These are phyloP conservation scores for Alviniconcha marisindica DNA, from an alignment of 1,140 invertebrate genomes.

Conservation along the genomic window DNA sequence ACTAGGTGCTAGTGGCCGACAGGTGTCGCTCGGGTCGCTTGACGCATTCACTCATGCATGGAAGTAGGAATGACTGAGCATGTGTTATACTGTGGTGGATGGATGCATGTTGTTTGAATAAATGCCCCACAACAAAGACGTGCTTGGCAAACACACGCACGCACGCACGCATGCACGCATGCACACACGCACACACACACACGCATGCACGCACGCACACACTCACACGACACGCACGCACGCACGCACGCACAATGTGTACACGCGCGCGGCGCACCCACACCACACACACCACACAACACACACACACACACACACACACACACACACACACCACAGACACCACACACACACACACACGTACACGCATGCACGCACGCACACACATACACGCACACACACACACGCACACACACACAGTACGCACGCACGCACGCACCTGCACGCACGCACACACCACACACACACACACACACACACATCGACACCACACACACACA, in stretches of 20 bases:
- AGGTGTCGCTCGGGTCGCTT: not conserved
- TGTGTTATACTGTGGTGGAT: not conserved
- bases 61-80: not conserved
- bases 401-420: not conserved
- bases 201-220: too few relatives aligned
- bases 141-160: not conserved
- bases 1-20: not conserved
- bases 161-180: not conserved
- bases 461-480: too few relatives aligned
- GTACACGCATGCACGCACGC: not conserved
- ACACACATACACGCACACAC: constrained; percentile 7
- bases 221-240: too few relatives aligned
- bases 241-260: too few relatives aligned
- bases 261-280: too few relatives aligned
- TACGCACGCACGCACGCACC: too few relatives aligned
- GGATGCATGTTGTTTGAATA: not conserved
- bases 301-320: constrained; percentile 3
- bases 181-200: constrained; percentile 15
- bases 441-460: too few relatives aligned
- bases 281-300: too few relatives aligned
- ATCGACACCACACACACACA: too few relatives aligned
- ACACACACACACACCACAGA: not conserved
- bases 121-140: too few relatives aligned
- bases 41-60: not conserved
- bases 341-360: not conserved